Evolutionary conservation across 2,113 vertebrate genomes (phyloP), one percentile per base, ranked within the genome.

Genomic region (Merops nubicus): DNA sequence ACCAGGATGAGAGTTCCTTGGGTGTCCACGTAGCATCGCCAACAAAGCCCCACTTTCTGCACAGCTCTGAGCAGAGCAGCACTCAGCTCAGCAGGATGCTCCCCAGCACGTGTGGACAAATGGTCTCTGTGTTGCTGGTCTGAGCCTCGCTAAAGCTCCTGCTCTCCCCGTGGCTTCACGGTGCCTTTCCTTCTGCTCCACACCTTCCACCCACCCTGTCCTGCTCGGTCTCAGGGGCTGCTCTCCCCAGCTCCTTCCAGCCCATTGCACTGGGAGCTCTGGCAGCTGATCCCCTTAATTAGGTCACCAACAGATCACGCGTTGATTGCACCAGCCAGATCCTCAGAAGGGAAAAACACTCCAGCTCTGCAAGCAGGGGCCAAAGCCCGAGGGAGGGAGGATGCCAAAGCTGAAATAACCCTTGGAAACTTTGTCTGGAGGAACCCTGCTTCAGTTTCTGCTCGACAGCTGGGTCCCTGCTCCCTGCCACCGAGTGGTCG

Each of bases 271-370:
- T 8, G 78, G 92, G 40, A 93, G 84, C 78, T 64, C 33, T 3
- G 59, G 86, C 74, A 95, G 81, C 95, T 95, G 93, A 96, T 96
- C 95, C 91, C 81, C 59, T 81, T 96, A 96, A 96, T 97, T 96
- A 95, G 96, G 95, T 96, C 96, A 97, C 14, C 4, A 88, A 86
- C 9, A 47, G 63, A 96, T 91, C 92, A 93, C n/a, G 21, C 9
- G 54, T 54, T 48, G 11, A 86, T 95, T 2, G 45, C 72, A 51
- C 62, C 78, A 31, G 78, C 91, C 88, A 57, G 38, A 65, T 83
- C 89, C 72, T 91, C 70, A 10, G 76, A 47, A 65, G 78, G 42
- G 29, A 85, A 88, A 92, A 92, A 47, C 81, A 87, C 2, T 20
- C 81, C 7, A 87, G 51, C 60, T 62, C 57, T 68, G 81, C 90